Evolutionary conservation across 1,140 invertebrate species (phyloP).

Genomic region (Caenorhabditis elegans): DNA sequence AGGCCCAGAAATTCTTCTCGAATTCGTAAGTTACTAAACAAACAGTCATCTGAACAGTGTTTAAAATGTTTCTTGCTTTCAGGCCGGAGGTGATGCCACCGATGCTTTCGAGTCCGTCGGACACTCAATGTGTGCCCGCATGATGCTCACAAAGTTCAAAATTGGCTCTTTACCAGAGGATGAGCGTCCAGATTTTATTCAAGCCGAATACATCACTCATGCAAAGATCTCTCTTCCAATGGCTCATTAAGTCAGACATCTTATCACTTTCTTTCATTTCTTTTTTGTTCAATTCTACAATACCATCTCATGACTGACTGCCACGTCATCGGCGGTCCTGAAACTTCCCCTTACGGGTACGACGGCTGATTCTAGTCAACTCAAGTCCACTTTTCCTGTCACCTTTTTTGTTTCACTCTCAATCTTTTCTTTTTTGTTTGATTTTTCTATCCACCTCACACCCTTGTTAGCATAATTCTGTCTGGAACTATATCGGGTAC

Average conservation of each 20-base stretch:
- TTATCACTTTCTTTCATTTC: not conserved
- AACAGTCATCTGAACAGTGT: not conserved
- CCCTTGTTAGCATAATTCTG: not conserved
- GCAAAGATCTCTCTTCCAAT: conserved; percentile 36
- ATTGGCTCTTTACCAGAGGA: conserved; percentile 32
- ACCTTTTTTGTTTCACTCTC: not conserved
- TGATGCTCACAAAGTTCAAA: conserved; percentile 35
- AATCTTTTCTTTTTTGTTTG: not conserved
- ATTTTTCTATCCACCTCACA: not conserved
- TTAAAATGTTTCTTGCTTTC: conserved; percentile 11
- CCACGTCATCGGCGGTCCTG: conserved; percentile 27
- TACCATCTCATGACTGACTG: conserved; percentile 31
- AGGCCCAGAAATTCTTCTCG: conserved; percentile 43
- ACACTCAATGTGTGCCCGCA: conserved; percentile 42
- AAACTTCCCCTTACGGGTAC: conserved; percentile 21
- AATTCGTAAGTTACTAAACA: conserved; percentile 38
- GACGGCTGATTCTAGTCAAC: not conserved
- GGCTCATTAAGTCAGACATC: conserved; percentile 17
- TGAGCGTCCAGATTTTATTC: conserved; percentile 21
- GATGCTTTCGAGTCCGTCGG: conserved; percentile 45
- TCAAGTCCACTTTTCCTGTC: not conserved
- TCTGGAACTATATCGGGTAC: conserved; percentile 7
- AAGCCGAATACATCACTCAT: conserved; percentile 32
- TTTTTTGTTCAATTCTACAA: not conserved
- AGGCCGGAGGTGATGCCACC: conserved; percentile 46